Evolutionary conservation across 2,797 vertebrate genomes (phyloP).

Genomic region (Rhadinocentrus ornatus): DNA sequence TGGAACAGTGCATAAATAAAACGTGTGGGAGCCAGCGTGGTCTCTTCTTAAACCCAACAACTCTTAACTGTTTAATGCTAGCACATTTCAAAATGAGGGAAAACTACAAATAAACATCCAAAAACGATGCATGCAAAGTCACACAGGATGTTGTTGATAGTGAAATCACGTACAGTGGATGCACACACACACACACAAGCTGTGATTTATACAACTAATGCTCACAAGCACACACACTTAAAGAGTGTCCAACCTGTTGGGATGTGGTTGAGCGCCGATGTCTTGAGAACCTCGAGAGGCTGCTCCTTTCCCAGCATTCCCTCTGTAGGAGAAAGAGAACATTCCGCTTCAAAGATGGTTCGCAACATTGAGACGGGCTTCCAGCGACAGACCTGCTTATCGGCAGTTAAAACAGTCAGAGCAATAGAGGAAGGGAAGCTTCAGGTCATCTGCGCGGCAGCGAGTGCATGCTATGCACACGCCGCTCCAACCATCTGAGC

Average conservation of each 20-base stretch:
- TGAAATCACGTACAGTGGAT: slow-evolving; percentile 57
- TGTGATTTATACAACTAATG: background rate
- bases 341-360: slow-evolving; percentile 83
- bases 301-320: slow-evolving; percentile 94
- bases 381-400: slow-evolving; percentile 34
- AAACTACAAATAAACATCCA: background rate
- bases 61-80: background rate
- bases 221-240: slow-evolving; percentile 20
- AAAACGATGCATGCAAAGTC: slow-evolving; percentile 54
- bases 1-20: slow-evolving; percentile 29
- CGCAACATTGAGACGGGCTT: slow-evolving; percentile 73
- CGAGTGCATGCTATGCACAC: slow-evolving; percentile 31
- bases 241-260: slow-evolving; percentile 89
- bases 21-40: background rate
- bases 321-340: slow-evolving; percentile 87
- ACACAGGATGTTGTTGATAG: slow-evolving; percentile 60
- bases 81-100: background rate
- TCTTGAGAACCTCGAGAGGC: slow-evolving; percentile 91
- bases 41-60: background rate
- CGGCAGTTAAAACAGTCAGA: slow-evolving; percentile 21
- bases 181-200: slow-evolving; percentile 6
- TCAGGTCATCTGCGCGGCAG: slow-evolving; percentile 63
- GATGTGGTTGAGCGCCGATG: slow-evolving; percentile 93
- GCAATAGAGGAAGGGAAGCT: slow-evolving; percentile 4
- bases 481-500: slow-evolving; percentile 34